Evolutionary conservation across 2,888 invertebrate species (phyloP).

Genomic region (Erpobdella octoculata): DNA sequence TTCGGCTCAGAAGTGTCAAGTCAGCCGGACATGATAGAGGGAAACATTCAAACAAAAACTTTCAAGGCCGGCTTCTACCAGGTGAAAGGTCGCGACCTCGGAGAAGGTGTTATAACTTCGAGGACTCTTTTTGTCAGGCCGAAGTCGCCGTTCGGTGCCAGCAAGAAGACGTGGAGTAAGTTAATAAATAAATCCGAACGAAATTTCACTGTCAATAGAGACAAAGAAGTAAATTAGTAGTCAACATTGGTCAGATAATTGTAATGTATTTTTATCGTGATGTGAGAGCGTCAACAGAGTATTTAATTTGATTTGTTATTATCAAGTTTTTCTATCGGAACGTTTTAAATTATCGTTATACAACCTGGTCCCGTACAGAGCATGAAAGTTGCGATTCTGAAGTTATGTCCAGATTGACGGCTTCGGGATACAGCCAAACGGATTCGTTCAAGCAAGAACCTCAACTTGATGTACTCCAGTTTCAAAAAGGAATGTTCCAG

Average conservation of each 20-base stretch:
- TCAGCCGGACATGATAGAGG: conserved; percentile 44
- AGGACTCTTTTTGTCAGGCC: conserved; percentile 36
- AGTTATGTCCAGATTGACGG: conserved; percentile 32
- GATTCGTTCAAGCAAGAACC: conserved; percentile 35
- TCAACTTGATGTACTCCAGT: conserved; percentile 32
- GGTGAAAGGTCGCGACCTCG: conserved; percentile 31
- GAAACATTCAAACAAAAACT: conserved; percentile 36
- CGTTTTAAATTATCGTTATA: no score
- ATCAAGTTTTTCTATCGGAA: no score
- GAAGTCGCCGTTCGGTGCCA: conserved; percentile 36
- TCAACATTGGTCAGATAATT: no score
- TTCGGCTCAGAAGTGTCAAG: conserved; percentile 44
- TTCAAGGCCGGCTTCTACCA: conserved; percentile 37
- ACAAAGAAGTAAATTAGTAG: no score
- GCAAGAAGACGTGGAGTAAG: conserved; percentile 38
- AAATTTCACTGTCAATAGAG: no score
- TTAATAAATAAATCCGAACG: no score
- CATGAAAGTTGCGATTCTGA: conserved; percentile 35
- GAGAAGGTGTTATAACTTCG: conserved; percentile 14
- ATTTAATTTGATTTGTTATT: no score
- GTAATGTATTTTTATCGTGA: neutral
- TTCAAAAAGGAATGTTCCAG: conserved; percentile 29
- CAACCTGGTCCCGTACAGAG: no score
- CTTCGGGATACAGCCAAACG: conserved; percentile 26
- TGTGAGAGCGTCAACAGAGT: no score